phyloP scores from a whole-genome alignment of 2,888 invertebrate species.

The Agelastica alni region DNA sequence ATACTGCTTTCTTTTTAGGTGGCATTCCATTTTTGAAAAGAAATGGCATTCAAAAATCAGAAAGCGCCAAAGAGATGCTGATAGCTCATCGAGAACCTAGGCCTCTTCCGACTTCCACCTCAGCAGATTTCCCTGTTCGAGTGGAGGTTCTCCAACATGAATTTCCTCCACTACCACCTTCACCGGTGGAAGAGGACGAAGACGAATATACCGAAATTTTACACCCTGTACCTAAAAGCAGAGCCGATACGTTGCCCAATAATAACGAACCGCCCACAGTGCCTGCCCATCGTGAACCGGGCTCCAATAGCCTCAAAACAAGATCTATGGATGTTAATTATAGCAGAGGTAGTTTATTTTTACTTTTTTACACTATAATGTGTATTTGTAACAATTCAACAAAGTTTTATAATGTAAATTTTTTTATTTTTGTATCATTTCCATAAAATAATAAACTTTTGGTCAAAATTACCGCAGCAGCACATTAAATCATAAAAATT shows the following conservation, averaged over 20 bases:
- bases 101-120: conserved; percentile 52
- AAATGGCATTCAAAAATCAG: conserved; percentile 74
- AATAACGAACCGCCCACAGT: conserved; percentile 67
- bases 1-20: conserved; percentile 26
- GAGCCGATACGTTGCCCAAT: conserved; percentile 63
- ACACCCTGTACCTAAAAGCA: conserved; percentile 57
- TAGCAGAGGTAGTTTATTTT: conserved; percentile 50
- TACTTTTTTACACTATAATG: background rate
- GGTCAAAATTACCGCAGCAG: too few relatives aligned
- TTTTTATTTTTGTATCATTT: too few relatives aligned
- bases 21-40: conserved; percentile 61
- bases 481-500: too few relatives aligned
- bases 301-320: conserved; percentile 75
- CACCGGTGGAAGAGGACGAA: conserved; percentile 79
- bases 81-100: conserved; percentile 58
- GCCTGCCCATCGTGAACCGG: conserved; percentile 70
- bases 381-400: background rate
- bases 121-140: conserved; percentile 61
- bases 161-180: conserved; percentile 81
- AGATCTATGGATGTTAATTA: conserved; percentile 85
- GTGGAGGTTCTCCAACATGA: conserved; percentile 65
- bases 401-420: too few relatives aligned
- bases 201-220: conserved; percentile 75
- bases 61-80: conserved; percentile 74
- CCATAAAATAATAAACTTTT: too few relatives aligned